A percentile compares a stretch with the other conserved stretches of the same genome.
Conservation (phyloP, 2,113 vertebrate genomes). For the Eulemur rufifrons region DNA sequence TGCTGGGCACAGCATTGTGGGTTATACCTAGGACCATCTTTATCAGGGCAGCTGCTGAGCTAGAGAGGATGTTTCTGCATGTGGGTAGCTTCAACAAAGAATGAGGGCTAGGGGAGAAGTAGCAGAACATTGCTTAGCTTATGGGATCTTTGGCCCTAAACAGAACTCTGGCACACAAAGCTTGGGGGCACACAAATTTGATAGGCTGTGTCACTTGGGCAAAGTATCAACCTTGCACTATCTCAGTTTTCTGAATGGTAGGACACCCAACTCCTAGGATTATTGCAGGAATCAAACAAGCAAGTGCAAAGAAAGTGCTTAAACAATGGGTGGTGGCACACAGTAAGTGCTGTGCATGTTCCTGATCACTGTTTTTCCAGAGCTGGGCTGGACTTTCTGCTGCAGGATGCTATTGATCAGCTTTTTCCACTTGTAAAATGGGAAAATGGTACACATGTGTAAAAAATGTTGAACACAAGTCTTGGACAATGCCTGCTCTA, state of each 20-base stretch:
- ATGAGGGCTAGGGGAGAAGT: too few species aligned
- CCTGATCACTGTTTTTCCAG: not conserved
- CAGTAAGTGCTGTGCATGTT: not conserved
- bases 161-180: not conserved
- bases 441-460: not conserved
- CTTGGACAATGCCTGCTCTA: too few species aligned
- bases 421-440: not conserved
- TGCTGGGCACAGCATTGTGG: not conserved
- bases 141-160: not conserved
- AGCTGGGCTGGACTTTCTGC: not conserved
- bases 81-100: not conserved
- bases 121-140: not conserved
- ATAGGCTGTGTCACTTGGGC: not conserved
- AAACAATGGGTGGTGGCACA: not conserved
- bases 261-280: not conserved
- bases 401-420: not conserved
- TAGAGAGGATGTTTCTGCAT: not conserved
- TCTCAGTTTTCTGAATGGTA: not conserved
- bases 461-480: fast-evolving
- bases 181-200: not conserved
- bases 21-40: not conserved
- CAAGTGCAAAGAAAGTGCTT: not conserved
- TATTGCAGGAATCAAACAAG: not conserved
- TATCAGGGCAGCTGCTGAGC: not conserved
- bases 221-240: not conserved